These are phyloP conservation scores for Rotaria macrura DNA, from an alignment of 2,888 invertebrate genomes.

Conservation along the genomic window DNA sequence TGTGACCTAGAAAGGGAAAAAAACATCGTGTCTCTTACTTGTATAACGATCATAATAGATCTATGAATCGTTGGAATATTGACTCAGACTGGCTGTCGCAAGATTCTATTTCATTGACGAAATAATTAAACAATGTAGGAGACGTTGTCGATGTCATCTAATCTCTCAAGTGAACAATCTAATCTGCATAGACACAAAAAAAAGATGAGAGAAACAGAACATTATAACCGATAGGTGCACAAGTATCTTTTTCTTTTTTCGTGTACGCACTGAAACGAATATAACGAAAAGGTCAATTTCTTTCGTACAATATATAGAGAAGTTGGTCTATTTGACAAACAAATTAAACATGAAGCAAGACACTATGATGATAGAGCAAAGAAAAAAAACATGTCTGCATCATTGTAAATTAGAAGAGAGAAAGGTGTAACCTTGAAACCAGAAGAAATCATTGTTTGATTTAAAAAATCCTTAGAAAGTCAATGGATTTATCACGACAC, in stretches of 20 bases:
- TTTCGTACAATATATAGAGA: not conserved
- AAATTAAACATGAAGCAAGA: not conserved
- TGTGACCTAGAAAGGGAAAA: not conserved
- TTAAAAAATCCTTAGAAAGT: no score
- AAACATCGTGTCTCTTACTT: not conserved
- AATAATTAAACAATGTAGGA: not conserved
- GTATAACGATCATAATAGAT: not conserved
- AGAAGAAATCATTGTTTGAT: no score
- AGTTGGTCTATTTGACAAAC: not conserved
- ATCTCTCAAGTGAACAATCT: no score
- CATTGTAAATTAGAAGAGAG: no score
- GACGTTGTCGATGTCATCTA: not conserved
- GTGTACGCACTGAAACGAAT: not conserved
- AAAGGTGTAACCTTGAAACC: not conserved
- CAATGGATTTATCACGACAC: no score
- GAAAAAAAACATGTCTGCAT: no score
- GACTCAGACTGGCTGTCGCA: not conserved
- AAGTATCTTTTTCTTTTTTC: no score
- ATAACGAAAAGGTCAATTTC: not conserved
- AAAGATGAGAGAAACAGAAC: not conserved
- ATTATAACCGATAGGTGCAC: not conserved
- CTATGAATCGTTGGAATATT: not conserved
- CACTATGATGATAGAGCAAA: no score
- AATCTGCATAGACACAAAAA: not conserved
- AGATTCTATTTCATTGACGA: not conserved